Base-by-base conservation (phyloP, 1,140 invertebrate genomes). In the Macrobrachium rosenbergii region DNA sequence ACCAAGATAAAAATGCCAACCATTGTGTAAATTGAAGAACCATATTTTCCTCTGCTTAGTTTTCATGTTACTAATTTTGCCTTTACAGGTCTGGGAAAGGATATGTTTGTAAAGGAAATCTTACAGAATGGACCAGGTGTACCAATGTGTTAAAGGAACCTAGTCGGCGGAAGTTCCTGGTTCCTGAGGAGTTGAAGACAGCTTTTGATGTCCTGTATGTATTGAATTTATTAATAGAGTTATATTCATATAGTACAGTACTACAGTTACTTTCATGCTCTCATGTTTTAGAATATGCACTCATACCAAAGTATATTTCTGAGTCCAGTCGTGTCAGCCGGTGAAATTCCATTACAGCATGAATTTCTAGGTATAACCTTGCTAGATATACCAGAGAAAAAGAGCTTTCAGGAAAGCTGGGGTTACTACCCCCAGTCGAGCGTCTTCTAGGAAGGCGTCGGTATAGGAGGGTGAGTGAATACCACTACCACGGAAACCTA, bases 51-150 rank as follows among this genome's bases (percentile, higher is more conserved):
- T 63, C 23, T 16, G 19, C 45, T 64, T 69, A 43, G 19, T 52
- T 11, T 64, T 43, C 69, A 58, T 11, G 21, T 45, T 17, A n/a
- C 75, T 76, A 60, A 43, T 10, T 37, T 85, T 75, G 28, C 45
- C n/a, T 72, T 73, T 63, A 23, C 59, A 90, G 83, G 60, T 89
- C 81, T 90, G 94, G 95, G 28, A 73, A 92, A 90, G 96, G 95
- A 0, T 98, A 98, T 91, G 92, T 94, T 87, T 98, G 97, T 91
- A 92, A 92, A 89, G 98, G 98, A 67, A 93, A 96, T 91, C 90
- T 98, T 59, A 95, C 95, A 37, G 98, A 98, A 91, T 99, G 97
- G 96, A 95, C 96, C 0, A 97, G 96, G 92, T 99, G 98, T 92
- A 93, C 94, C 67, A 94, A 95, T 89, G 91, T 95, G 12, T 94